phyloP scores from a whole-genome alignment of 2,113 vertebrate genomes.

The Murina feae region DNA sequence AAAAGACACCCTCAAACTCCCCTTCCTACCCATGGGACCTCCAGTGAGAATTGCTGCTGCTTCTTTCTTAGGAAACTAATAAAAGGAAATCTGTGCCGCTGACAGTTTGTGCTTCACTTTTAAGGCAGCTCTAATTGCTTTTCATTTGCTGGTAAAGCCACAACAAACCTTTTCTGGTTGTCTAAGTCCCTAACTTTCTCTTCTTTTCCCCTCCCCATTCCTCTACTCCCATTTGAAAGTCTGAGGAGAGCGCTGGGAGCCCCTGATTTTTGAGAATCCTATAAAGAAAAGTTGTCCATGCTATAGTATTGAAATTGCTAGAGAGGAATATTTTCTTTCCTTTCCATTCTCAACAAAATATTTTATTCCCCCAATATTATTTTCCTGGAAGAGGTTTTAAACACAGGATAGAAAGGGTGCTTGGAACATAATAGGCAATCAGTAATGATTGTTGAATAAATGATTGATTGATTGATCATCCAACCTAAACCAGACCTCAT shows the following conservation, averaged over 20 bases:
- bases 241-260: not conserved
- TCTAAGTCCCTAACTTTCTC: not conserved
- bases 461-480: not conserved
- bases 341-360: not conserved
- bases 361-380: not conserved
- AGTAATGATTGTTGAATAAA: not conserved
- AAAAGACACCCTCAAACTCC: slow-evolving; percentile 39
- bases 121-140: not conserved
- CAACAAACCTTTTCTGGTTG: not conserved
- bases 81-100: not conserved
- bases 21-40: slow-evolving; percentile 54
- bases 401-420: not conserved
- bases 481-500: not conserved
- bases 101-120: slow-evolving; percentile 26
- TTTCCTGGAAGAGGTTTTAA: not conserved
- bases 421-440: not conserved
- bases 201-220: not conserved
- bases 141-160: slow-evolving; percentile 18
- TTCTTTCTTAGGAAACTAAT: not conserved
- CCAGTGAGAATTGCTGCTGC: not conserved
- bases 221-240: not conserved
- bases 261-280: not conserved
- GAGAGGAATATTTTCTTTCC: not conserved
- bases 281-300: not conserved
- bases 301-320: not conserved